Percentiles rank a stretch among this genome's conserved stretches.
phyloP scores from a whole-genome alignment of 2,797 vertebrate genomes.

The Eutrigla gurnardus region DNA sequence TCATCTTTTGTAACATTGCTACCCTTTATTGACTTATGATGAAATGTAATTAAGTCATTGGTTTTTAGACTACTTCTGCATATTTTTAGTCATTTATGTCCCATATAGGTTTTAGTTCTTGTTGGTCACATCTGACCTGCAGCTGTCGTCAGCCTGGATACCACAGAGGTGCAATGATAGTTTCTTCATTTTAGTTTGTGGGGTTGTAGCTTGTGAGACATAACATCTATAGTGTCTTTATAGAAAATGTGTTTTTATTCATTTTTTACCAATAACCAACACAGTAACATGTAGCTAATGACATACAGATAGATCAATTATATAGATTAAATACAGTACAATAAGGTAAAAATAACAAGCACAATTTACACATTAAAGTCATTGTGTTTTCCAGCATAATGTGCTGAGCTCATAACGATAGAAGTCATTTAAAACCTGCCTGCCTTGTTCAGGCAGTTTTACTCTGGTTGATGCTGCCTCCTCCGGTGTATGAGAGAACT shows the following conservation, averaged over 20 bases:
- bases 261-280: neutral
- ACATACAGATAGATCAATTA: too few relatives aligned
- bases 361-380: too few relatives aligned
- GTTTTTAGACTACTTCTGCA: conserved; percentile 41
- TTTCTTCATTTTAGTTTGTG: conserved; percentile 52
- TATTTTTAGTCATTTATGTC: neutral
- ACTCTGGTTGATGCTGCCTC: conserved; percentile 24
- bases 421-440: neutral
- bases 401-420: too few relatives aligned
- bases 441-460: neutral
- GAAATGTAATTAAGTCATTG: neutral
- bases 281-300: neutral
- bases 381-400: too few relatives aligned
- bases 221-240: neutral
- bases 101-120: neutral
- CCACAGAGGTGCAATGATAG: neutral
- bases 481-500: conserved; percentile 25
- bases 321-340: too few relatives aligned
- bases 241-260: too few relatives aligned
- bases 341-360: too few relatives aligned
- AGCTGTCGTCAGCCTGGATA: conserved; percentile 38
- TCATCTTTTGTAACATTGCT: conserved; percentile 4
- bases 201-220: neutral
- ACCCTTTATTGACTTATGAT: neutral
- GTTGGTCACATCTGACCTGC: conserved; percentile 28